Conservation (phyloP, 2,113 vertebrate species). For the Motacilla tschutschensis region DNA sequence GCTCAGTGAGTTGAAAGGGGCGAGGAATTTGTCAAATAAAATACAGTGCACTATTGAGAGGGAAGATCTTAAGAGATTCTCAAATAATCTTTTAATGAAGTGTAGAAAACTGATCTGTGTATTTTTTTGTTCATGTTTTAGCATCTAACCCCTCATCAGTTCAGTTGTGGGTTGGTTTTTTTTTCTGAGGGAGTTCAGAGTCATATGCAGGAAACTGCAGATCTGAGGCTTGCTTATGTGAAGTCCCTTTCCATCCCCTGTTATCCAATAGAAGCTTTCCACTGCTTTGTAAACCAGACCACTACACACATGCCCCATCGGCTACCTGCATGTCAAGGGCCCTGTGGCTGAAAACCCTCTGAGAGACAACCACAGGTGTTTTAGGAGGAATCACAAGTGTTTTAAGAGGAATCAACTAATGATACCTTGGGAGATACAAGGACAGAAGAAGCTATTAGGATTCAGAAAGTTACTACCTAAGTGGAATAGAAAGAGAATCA, state of each 20-base stretch:
- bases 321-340: neutral
- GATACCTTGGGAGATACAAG: neutral
- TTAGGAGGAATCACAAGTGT: neutral
- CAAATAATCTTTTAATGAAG: neutral
- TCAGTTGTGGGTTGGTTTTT: neutral
- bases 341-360: neutral
- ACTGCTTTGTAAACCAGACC: neutral
- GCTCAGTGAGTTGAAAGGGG: neutral
- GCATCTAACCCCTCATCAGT: neutral
- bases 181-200: neutral
- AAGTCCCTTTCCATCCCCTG: neutral
- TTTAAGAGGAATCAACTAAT: neutral
- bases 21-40: neutral
- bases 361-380: neutral
- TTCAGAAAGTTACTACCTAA: neutral
- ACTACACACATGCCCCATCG: accelerated
- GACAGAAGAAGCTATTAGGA: accelerated
- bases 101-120: neutral
- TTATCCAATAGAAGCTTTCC: neutral
- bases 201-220: neutral
- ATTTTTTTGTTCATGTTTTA: neutral
- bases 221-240: neutral
- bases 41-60: neutral
- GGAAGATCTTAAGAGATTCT: neutral
- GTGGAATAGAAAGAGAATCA: neutral